These are phyloP conservation scores for Hoplias malabaricus DNA, from an alignment of 2,113 vertebrate species.

Conservation along the genomic window DNA sequence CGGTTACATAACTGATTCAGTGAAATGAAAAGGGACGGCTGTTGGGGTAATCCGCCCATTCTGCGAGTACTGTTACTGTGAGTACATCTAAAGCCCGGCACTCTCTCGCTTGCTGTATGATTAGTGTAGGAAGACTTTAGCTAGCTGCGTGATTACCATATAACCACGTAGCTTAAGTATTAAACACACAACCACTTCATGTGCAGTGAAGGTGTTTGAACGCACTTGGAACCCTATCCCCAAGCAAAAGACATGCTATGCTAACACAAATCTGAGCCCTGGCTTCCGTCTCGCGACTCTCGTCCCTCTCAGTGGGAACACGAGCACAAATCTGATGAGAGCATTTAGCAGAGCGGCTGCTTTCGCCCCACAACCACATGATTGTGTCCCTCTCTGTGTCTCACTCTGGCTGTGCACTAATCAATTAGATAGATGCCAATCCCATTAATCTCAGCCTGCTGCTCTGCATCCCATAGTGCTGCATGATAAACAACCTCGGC, in stretches of 20 bases:
- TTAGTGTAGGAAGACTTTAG: neutral
- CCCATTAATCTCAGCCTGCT: constrained; percentile 61
- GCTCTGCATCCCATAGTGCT: constrained; percentile 19
- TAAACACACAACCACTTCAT: constrained; percentile 53
- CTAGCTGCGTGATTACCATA: neutral
- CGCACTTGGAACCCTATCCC: neutral
- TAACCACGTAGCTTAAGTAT: constrained; percentile 42
- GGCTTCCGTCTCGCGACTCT: neutral
- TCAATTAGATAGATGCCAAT: constrained; percentile 69
- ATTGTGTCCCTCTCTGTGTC: constrained; percentile 12
- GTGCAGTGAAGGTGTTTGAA: constrained; percentile 43
- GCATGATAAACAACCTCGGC: neutral
- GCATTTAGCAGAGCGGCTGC: constrained; percentile 1
- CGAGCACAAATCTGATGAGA: neutral
- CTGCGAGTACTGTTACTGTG: constrained; percentile 58
- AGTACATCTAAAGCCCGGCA: constrained; percentile 55
- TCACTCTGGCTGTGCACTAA: constrained; percentile 45
- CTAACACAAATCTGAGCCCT: neutral
- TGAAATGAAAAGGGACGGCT: constrained; percentile 54
- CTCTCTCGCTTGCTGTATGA: constrained; percentile 27
- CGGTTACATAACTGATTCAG: constrained; percentile 50
- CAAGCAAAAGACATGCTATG: neutral
- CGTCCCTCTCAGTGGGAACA: neutral
- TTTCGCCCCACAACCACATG: neutral
- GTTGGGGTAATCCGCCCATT: constrained; percentile 67